Base-by-base conservation (phyloP, 2,797 vertebrate genomes). In the Notolepis coatsorum region DNA sequence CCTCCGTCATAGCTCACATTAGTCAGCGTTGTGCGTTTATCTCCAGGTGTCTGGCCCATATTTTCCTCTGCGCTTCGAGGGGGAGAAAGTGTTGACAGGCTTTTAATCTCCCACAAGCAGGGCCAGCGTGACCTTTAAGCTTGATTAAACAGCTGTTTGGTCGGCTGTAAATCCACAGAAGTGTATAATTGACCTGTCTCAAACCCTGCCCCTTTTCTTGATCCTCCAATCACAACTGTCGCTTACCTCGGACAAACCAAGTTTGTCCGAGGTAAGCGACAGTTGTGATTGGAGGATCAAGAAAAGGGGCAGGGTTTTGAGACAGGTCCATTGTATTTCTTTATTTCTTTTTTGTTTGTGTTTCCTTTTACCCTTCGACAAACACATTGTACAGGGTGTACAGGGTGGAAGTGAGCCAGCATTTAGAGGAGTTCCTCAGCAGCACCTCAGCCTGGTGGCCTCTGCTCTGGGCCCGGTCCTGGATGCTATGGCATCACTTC, bases 101-200 rank as follows among this genome's bases (percentile, higher is more conserved):
- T 51, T 72, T 74, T 60, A 70, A 79, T 73, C 48, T 72, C 17
- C 38, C 25, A 4, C 47, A 5, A 56, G 53, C 65, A 15, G 48
- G n/a, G 35, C 62, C 41, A 2, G 60, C 23, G 63, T 35, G 42
- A 58, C 74, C 66, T 81, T 80, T 75, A 70, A 65, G 15, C 33
- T 65, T 70, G 71, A 81, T 77, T 81, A 65, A 61, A 54, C 61
- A 55, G 62, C 70, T 70, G 46, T 59, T 59, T 58, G 24, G 24
- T 5, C 15, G 3, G 60, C 27, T 27, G 50, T 73, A 35, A 55
- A 76, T 82, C 53, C 39, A n/a, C 13, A 7, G 15, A 65, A 43
- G 4, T 51, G 64, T 65, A 15, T 25, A n/a, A n/a, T n/a, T n/a
- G n/a, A n/a, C n/a, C n/a, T n/a, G n/a, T n/a, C n/a, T n/a, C n/a